A percentile compares a stretch with the other conserved stretches of the same genome.
Conservation (phyloP, 2,113 vertebrate genomes). For the Protomyctophum bolini region DNA sequence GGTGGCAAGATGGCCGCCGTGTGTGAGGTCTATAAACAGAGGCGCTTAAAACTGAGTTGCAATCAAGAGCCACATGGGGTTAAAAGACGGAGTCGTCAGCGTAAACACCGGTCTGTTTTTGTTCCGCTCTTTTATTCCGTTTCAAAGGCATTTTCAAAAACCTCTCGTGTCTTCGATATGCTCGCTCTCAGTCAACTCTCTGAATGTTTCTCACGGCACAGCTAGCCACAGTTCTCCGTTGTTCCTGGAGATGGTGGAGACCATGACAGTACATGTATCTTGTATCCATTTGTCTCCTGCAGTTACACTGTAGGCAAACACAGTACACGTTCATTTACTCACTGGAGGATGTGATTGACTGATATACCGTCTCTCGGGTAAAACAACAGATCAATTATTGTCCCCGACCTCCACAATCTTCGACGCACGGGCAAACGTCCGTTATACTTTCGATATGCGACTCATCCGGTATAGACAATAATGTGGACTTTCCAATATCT, state of each 20-base stretch:
- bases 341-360: slow-evolving; percentile 46
- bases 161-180: slow-evolving; percentile 4
- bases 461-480: slow-evolving; percentile 29
- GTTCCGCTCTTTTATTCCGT: slow-evolving; percentile 21
- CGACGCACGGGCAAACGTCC: not conserved
- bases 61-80: slow-evolving; percentile 21
- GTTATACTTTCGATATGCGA: slow-evolving; percentile 19
- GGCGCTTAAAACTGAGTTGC: slow-evolving; percentile 9
- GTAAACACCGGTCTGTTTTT: slow-evolving; percentile 18
- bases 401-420: slow-evolving; percentile 18
- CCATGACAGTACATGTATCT: slow-evolving; percentile 13
- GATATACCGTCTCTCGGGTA: not conserved
- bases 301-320: slow-evolving; percentile 53
- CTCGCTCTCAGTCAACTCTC: slow-evolving; percentile 10
- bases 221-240: slow-evolving; percentile 30
- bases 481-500: not conserved
- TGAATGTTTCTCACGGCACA: too few species aligned
- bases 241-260: slow-evolving; percentile 24
- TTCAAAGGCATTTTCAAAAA: slow-evolving; percentile 40
- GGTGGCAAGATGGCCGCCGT: too few species aligned
- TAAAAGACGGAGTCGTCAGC: slow-evolving; percentile 49
- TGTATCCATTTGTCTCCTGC: slow-evolving; percentile 44
- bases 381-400: too few species aligned
- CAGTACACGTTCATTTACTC: slow-evolving; percentile 72
- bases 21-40: too few species aligned